These are phyloP conservation scores for Poliocrania exsul DNA, from an alignment of 2,797 vertebrate species.

Conservation along the genomic window DNA sequence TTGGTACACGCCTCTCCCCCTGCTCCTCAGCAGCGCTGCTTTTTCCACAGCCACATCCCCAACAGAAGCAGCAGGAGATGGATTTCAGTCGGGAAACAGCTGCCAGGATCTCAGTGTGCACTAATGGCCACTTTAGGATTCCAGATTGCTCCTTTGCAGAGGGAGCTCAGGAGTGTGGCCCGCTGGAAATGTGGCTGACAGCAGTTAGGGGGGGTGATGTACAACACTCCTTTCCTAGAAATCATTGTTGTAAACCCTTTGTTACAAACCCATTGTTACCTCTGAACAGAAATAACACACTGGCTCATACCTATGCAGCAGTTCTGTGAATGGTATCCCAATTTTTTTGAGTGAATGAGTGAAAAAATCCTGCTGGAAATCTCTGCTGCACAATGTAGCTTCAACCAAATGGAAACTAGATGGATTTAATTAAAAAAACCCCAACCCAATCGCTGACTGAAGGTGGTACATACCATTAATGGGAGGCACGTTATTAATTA, in stretches of 20 bases:
- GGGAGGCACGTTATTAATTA: background rate
- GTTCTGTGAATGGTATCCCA: background rate
- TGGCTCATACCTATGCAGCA: background rate
- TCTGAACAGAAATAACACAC: background rate
- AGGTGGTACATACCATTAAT: background rate
- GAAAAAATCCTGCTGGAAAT: background rate
- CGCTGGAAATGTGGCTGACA: background rate
- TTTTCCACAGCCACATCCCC: background rate
- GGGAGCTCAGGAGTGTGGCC: background rate
- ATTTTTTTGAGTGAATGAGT: background rate
- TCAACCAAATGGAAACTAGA: background rate
- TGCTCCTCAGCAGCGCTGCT: background rate
- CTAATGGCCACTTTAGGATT: background rate
- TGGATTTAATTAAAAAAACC: background rate
- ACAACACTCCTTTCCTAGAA: background rate
- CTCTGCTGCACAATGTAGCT: background rate
- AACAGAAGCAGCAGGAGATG: slow-evolving; percentile 35
- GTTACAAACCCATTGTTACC: background rate
- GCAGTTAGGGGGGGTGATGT: background rate
- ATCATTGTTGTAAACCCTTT: background rate
- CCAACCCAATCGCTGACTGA: background rate
- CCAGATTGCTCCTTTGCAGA: background rate
- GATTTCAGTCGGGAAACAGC: slow-evolving; percentile 16
- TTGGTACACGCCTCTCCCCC: background rate
- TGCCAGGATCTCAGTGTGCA: background rate